A percentile compares a stretch with the other conserved stretches of the same genome.
phyloP scores from a whole-genome alignment of 1,140 invertebrate genomes.

The Zeugodacus cucurbitae region DNA sequence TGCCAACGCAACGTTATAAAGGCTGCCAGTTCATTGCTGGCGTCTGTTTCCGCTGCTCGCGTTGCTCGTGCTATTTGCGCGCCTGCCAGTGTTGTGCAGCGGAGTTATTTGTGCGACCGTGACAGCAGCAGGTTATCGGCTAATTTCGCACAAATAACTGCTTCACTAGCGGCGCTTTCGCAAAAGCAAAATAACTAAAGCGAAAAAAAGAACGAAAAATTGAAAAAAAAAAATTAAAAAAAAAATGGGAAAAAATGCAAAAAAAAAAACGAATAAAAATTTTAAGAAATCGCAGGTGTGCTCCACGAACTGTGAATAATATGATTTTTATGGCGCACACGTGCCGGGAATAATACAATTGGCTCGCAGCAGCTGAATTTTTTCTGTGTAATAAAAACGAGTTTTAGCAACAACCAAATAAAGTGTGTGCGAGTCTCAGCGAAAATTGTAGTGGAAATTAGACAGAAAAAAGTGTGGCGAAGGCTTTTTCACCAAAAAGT shows the following conservation, averaged over 20 bases:
- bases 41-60: not conserved
- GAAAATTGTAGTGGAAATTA: not conserved
- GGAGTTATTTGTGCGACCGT: not conserved
- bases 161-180: not conserved
- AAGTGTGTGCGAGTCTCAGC: not conserved
- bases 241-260: not conserved
- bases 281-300: not conserved
- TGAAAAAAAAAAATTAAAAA: not conserved
- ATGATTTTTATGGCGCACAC: not conserved
- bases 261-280: not conserved
- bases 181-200: not conserved
- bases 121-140: not conserved
- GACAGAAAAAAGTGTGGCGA: not conserved
- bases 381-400: not conserved
- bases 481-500: not conserved
- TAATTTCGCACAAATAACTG: not conserved
- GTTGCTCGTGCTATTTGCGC: not conserved
- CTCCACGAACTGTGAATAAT: slow-evolving; percentile 12
- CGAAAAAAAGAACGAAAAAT: not conserved
- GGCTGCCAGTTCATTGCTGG: not conserved
- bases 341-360: not conserved
- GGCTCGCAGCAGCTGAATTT: not conserved
- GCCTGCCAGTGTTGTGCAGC: not conserved
- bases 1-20: not conserved
- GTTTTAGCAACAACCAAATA: not conserved